Percentiles rank a stretch among this genome's conserved stretches.
phyloP scores from a whole-genome alignment of 2,113 vertebrate genomes.

The Chiloscyllium plagiosum region DNA sequence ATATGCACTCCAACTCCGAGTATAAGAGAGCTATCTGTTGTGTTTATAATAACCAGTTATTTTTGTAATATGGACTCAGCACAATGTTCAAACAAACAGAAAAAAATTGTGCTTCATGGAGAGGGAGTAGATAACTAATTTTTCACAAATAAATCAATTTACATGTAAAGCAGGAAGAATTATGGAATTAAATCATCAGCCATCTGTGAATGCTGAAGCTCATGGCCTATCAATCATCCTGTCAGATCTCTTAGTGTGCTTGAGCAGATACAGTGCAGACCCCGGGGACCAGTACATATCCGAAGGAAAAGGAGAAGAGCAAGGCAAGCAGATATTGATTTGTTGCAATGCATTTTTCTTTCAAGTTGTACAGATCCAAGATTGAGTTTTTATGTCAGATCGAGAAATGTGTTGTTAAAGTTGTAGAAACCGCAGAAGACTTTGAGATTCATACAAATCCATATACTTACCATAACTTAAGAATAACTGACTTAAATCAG shows the following conservation, averaged over 20 bases:
- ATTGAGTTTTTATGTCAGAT: background rate
- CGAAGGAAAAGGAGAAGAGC: background rate
- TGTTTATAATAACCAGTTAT: background rate
- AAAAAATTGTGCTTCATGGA: background rate
- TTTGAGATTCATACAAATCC: background rate
- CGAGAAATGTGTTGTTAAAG: background rate
- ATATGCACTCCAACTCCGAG: background rate
- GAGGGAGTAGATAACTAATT: conserved; percentile 16
- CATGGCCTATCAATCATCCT: conserved; percentile 18
- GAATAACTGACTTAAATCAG: background rate
- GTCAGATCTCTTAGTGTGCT: conserved; percentile 15
- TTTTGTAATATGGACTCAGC: background rate
- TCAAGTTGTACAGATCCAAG: background rate
- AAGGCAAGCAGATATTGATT: background rate
- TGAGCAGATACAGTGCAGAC: conserved; percentile 11
- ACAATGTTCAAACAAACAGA: background rate
- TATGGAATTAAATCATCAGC: conserved; percentile 22
- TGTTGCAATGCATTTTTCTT: background rate
- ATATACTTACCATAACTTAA: background rate
- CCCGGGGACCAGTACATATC: background rate
- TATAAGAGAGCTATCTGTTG: background rate
- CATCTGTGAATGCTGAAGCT: conserved; percentile 29
- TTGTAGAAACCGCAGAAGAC: background rate
- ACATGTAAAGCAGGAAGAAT: conserved; percentile 21
- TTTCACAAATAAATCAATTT: conserved; percentile 33